Percentiles rank a stretch among this genome's conserved stretches.
These are phyloP conservation scores for Eulemur mongoz DNA, from an alignment of 2,797 vertebrate species.

Conservation along the genomic window DNA sequence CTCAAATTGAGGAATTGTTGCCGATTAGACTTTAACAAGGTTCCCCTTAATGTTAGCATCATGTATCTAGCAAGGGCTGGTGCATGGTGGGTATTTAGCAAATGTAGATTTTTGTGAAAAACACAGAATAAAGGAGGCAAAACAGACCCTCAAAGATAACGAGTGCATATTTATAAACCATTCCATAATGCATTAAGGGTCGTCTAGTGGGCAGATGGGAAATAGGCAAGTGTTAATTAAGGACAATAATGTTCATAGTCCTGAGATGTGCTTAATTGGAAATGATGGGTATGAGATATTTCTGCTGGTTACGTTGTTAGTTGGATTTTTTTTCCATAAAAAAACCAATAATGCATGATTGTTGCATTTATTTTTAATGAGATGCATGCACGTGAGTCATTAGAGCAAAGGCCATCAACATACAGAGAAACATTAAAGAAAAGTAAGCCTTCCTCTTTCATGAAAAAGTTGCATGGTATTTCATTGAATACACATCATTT, in stretches of 20 bases:
- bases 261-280: not conserved
- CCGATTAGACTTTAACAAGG: not conserved
- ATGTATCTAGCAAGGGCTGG: not conserved
- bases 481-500: not conserved
- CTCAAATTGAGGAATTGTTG: not conserved
- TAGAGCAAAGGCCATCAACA: not conserved
- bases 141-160: not conserved
- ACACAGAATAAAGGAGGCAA: not conserved
- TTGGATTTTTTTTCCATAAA: not conserved
- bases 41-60: not conserved
- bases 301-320: not conserved
- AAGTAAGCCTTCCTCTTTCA: not conserved
- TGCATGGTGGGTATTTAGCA: not conserved
- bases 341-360: not conserved
- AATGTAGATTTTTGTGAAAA: not conserved
- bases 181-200: not conserved
- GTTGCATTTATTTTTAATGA: not conserved
- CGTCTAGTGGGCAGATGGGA: not conserved
- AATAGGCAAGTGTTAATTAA: not conserved
- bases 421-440: not conserved
- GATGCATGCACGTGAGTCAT: not conserved
- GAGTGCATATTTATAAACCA: not conserved
- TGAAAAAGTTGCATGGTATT: not conserved
- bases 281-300: not conserved
- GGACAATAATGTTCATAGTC: too few relatives aligned